Base-by-base conservation (phyloP, 2,888 invertebrate genomes). In the Calephelis perditalis region DNA sequence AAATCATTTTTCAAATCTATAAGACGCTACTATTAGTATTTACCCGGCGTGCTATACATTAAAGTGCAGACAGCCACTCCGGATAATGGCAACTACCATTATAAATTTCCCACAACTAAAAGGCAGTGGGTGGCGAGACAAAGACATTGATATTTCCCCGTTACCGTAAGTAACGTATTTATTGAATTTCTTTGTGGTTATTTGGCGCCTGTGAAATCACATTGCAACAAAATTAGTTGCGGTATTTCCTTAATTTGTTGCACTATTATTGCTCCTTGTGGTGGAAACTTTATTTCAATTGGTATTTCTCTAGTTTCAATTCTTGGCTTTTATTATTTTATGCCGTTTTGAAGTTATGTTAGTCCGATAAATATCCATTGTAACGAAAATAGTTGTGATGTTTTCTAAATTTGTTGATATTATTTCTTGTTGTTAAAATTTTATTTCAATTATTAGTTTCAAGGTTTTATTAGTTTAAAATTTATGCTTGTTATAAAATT, bases 51-150 rank as follows among this genome's bases (percentile, higher is more conserved):
- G 82, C 81, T 79, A 81, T 83, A 78, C 80, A 79, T 86, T 79
- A 80, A 70, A 64, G 69, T 67, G 70, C 67, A 70, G 75, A 72
- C 73, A 68, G 67, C 80, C 86, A 86, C 86, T 87, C 72, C 69
- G 70, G 68, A 74, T 85, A 88, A 87, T 87, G 84, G 86, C 76
- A 82, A 81, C 80, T 81, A 82, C 81, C 77, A 84, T 86, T 86
- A 86, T 86, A 86, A 81, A 87, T 87, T 84, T 83, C 73, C 73
- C 71, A 76, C 77, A 52, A 73, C 81, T 86, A 85, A 86, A 78
- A 85, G 84, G 79, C 70, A 84, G 86, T 83, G 84, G 77, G 71
- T 43, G 55, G 65, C 60, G 58, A 74, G 75, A 75, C 67, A 73
- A 63, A 67, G 74, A 76, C 80, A 81, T 82, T 82, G 81, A 82